Conservation (phyloP, 2,888 invertebrate genomes). For the Chaitophorus viminalis region DNA sequence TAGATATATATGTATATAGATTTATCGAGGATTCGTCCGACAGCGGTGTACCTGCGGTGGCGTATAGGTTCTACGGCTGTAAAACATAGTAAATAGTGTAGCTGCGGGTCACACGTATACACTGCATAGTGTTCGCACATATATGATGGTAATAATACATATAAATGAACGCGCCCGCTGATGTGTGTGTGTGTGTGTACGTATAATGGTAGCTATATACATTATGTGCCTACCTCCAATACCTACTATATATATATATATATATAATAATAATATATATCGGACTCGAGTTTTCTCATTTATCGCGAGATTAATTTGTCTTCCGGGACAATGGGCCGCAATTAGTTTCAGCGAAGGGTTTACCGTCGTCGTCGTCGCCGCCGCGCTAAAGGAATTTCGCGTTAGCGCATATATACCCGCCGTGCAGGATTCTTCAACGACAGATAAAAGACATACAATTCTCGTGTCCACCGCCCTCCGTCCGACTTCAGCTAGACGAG, state of each 20-base stretch:
- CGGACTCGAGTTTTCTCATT: slow-evolving; percentile 44
- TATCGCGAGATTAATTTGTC: slow-evolving; percentile 61
- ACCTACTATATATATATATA: background rate
- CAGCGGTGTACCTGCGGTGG: background rate
- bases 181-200: background rate
- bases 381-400: background rate
- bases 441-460: slow-evolving; percentile 49
- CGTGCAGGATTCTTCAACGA: slow-evolving; percentile 42
- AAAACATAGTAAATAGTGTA: background rate
- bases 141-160: background rate
- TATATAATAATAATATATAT: background rate
- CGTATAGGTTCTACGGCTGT: too few relatives aligned
- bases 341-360: slow-evolving; percentile 55
- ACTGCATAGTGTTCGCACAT: background rate
- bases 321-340: slow-evolving; percentile 56
- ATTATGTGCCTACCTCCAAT: too few relatives aligned
- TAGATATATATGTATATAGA: too few relatives aligned
- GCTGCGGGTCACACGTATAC: background rate
- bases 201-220: background rate
- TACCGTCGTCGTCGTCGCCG: background rate
- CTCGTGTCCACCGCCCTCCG: background rate
- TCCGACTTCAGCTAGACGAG: background rate
- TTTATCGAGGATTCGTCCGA: background rate
- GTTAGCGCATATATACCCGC: too few relatives aligned
- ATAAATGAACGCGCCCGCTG: background rate